Percentiles rank a stretch among this genome's conserved stretches.
phyloP scores from a whole-genome alignment of 2,797 vertebrate genomes.

The Huso huso region DNA sequence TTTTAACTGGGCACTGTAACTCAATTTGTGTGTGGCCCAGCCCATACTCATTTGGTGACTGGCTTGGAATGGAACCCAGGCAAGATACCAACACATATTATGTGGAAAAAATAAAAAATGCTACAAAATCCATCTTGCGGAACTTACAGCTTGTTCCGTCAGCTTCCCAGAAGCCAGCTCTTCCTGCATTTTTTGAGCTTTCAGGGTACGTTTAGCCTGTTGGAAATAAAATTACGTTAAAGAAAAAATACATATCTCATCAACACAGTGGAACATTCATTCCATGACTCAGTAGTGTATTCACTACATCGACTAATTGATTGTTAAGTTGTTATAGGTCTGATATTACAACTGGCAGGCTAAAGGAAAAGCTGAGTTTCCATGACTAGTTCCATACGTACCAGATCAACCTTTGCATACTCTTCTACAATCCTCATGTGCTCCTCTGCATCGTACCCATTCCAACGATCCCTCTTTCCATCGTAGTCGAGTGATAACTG shows the following conservation, averaged over 20 bases:
- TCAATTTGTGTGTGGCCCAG: no score
- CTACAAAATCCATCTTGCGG: slow-evolving; percentile 4
- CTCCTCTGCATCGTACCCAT: slow-evolving; percentile 91
- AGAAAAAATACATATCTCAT: no score
- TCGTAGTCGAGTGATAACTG: slow-evolving; percentile 82
- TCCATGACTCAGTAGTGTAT: no score
- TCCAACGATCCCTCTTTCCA: slow-evolving; percentile 94
- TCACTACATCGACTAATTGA: no score
- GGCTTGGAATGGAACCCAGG: no score
- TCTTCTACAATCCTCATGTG: slow-evolving; percentile 96
- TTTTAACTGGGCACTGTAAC: no score
- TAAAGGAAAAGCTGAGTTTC: no score
- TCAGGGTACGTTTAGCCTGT: slow-evolving; percentile 90
- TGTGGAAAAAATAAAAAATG: not conserved
- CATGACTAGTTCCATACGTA: slow-evolving; percentile 35
- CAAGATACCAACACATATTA: no score
- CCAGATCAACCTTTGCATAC: slow-evolving; percentile 90
- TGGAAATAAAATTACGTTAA: not conserved
- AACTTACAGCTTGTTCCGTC: slow-evolving; percentile 78
- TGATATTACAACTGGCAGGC: no score
- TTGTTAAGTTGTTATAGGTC: not conserved
- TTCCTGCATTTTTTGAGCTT: slow-evolving; percentile 96
- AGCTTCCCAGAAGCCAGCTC: slow-evolving; percentile 92
- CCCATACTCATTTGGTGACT: no score
- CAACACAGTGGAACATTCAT: no score